Evolutionary conservation across 2,797 vertebrate genomes (phyloP), one percentile per base, ranked within the genome.

Genomic region (Gymnothorax javanicus): DNA sequence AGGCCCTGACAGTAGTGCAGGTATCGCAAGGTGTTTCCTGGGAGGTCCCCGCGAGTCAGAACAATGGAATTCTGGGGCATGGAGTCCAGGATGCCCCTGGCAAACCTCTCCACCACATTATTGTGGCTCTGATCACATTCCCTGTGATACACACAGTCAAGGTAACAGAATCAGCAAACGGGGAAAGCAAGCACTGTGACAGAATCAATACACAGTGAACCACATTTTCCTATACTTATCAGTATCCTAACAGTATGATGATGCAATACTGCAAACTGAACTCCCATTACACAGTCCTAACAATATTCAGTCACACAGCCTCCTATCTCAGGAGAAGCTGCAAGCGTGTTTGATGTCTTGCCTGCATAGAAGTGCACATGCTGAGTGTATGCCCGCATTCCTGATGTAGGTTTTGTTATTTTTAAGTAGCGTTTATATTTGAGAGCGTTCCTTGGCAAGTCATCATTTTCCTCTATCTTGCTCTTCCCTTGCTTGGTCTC

Each of bases 1-100:
- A 96, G 75, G 0, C 93, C 96, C 90, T 97, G 96, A 2, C 98
- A 99, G 87, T 98, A 99, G 94, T 98, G 96, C 60, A 99, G 82
- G 84, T 99, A 99, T 88, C 98, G 98, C 89, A 99, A 94, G 33
- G 97, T 95, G 92, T 99, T 99, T 67, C 99, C 99, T 0, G 99
- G 98, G 88, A 99, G 93, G 91, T 99, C 99, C 90, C 99, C 99
- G 91, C 98, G 96, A 15, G 99, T 97, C 94, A 99, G 93, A 90
- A 99, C 92, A 91, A 98, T 94, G 0, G 98, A 96, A 87, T 95
- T 93, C 0, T 0, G 15, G 1, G 98, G 97, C 92, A 99, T 89
- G 1, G 98, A 98, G 88, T 93, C 92, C 91, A 99, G 94, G 90
- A 99, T 90, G 79, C 98, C 98, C 92, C 93, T 96, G 86, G 96